phyloP scores from a whole-genome alignment of 2,113 vertebrate species.

The Chloroceryle aenea region DNA sequence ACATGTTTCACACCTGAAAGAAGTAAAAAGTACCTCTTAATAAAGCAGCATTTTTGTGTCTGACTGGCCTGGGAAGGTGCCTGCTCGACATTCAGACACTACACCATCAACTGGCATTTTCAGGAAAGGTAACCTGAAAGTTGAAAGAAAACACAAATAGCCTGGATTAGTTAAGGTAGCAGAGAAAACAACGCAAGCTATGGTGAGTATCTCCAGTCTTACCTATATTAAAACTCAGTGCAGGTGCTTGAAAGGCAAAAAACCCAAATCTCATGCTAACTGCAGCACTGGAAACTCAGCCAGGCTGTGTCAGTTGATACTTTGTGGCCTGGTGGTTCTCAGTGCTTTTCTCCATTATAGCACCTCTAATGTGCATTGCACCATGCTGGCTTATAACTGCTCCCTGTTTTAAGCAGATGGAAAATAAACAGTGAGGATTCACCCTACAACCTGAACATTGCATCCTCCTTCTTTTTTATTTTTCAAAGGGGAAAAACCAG shows the following conservation, averaged over 20 bases:
- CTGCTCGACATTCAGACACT: background rate
- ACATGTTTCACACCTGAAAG: constrained; percentile 88
- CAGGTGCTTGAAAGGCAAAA: background rate
- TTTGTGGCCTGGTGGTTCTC: background rate
- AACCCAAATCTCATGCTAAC: rapidly evolving
- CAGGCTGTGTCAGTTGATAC: background rate
- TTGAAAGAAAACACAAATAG: background rate
- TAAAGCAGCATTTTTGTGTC: background rate
- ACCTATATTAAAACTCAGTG: rapidly evolving
- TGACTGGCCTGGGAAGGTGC: background rate
- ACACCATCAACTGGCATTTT: background rate
- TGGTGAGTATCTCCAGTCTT: background rate
- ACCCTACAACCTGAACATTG: background rate
- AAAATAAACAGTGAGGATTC: background rate
- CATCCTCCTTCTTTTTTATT: background rate
- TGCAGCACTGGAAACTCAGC: rapidly evolving
- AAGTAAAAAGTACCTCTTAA: background rate
- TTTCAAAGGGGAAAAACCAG: background rate
- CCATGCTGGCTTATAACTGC: rapidly evolving
- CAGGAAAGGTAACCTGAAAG: background rate
- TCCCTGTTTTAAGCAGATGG: background rate
- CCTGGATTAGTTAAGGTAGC: background rate
- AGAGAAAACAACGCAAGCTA: background rate
- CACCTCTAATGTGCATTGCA: rapidly evolving
- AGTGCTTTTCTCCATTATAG: background rate